A percentile compares a stretch with the other conserved stretches of the same genome.
phyloP scores from a whole-genome alignment of 2,113 vertebrate genomes.

The Siniperca chuatsi region DNA sequence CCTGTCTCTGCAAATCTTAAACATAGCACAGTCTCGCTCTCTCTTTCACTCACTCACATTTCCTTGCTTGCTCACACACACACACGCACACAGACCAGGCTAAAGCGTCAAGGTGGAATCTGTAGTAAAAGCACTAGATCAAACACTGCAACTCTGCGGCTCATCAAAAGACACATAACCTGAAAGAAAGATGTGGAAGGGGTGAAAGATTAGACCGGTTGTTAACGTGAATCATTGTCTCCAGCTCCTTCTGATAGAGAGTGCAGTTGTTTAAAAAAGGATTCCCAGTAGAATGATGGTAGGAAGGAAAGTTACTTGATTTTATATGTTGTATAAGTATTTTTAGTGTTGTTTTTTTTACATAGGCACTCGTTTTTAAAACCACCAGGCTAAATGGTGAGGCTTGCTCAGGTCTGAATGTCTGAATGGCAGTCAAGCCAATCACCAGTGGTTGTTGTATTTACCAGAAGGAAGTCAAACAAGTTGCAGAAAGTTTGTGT shows the following conservation, averaged over 20 bases:
- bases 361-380: not conserved
- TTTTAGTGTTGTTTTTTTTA: conserved; percentile 8
- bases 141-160: conserved; percentile 36
- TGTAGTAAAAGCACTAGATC: conserved; percentile 50
- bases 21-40: conserved; percentile 39
- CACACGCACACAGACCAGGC: not conserved
- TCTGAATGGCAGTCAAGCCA: not conserved
- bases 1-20: conserved; percentile 69
- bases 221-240: conserved; percentile 54
- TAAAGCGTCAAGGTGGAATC: conserved; percentile 40
- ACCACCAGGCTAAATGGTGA: not conserved
- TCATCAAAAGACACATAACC: conserved; percentile 56
- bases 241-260: conserved; percentile 15
- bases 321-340: not conserved
- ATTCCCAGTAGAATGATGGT: conserved; percentile 8
- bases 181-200: conserved; percentile 48
- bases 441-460: conserved; percentile 43
- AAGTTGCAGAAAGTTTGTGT: conserved; percentile 33
- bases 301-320: conserved; percentile 14
- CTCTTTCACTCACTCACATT: conserved; percentile 18
- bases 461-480: conserved; percentile 45
- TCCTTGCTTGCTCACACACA: not conserved
- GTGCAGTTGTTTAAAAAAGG: conserved; percentile 1
- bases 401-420: not conserved
- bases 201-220: conserved; percentile 51